Evolutionary conservation across 2,888 invertebrate species (phyloP).

Genomic region (Galeruca laticollis): DNA sequence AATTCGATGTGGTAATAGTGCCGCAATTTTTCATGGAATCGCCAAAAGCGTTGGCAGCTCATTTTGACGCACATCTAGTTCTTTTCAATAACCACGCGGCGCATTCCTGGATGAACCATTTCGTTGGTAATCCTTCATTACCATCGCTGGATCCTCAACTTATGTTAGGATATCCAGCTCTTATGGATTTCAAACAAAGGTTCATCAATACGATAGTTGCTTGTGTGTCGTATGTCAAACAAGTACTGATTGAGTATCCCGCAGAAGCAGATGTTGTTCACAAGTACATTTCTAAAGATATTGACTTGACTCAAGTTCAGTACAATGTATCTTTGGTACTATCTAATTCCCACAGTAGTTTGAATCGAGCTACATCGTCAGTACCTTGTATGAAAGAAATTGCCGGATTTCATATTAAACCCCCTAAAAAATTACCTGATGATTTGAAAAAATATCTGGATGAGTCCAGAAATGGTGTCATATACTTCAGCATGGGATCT

Average conservation of each 20-base stretch:
- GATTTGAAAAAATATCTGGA: conserved; percentile 70
- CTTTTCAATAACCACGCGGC: conserved; percentile 66
- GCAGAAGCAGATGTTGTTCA: conserved; percentile 51
- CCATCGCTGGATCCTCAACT: conserved; percentile 68
- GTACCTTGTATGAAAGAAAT: conserved; percentile 71
- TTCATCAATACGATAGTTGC: conserved; percentile 66
- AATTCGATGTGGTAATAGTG: conserved; percentile 65
- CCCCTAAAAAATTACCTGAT: conserved; percentile 53
- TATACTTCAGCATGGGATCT: conserved; percentile 73
- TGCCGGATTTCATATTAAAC: conserved; percentile 68
- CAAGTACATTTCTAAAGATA: conserved; percentile 55
- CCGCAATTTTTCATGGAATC: conserved; percentile 69
- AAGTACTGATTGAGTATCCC: conserved; percentile 47
- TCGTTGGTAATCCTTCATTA: conserved; percentile 66
- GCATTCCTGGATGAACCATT: conserved; percentile 66
- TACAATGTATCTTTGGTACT: conserved; percentile 55
- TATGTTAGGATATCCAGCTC: conserved; percentile 63
- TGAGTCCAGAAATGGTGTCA: conserved; percentile 68
- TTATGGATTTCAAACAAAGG: conserved; percentile 69
- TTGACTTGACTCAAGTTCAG: conserved; percentile 50
- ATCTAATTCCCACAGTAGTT: conserved; percentile 67
- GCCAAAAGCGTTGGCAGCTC: conserved; percentile 62
- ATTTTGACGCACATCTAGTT: conserved; percentile 63
- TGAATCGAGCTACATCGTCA: conserved; percentile 66
- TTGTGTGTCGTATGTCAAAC: conserved; percentile 51